A percentile compares a stretch with the other conserved stretches of the same genome.
phyloP scores from a whole-genome alignment of 2,113 vertebrate species.

The Coracopsis vasa region DNA sequence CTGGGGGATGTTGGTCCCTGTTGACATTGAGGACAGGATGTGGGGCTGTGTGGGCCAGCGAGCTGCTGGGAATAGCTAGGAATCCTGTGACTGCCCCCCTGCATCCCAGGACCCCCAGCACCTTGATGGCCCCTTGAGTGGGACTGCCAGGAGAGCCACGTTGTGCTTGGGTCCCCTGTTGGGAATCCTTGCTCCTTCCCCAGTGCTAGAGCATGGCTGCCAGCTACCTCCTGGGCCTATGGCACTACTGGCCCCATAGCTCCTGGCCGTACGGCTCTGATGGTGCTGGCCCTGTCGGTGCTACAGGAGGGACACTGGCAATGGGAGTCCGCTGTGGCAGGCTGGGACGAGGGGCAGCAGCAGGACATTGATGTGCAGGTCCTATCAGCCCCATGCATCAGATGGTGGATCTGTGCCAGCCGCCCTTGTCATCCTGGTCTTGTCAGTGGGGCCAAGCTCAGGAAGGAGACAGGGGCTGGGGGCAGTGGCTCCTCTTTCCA shows the following conservation, averaged over 20 bases:
- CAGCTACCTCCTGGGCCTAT: not conserved
- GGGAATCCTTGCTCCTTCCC: not conserved
- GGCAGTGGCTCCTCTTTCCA: not conserved
- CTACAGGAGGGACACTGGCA: not conserved
- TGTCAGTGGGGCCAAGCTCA: accelerated
- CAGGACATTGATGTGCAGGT: not conserved
- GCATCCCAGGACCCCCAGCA: accelerated
- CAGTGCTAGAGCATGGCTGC: not conserved
- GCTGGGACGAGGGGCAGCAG: accelerated
- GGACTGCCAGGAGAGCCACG: not conserved
- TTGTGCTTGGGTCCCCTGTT: not conserved
- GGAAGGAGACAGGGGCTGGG: not conserved
- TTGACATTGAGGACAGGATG: not conserved
- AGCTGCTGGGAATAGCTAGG: accelerated
- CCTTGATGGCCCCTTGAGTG: not conserved
- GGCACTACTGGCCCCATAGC: not conserved
- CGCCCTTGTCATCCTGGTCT: not conserved
- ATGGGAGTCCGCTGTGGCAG: not conserved
- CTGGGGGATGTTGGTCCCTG: accelerated
- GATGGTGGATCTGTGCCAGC: not conserved
- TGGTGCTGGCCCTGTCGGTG: not conserved
- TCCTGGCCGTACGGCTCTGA: not conserved
- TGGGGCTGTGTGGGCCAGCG: not conserved
- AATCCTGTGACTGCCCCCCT: accelerated
- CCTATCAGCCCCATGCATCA: accelerated